Evolutionary conservation across 2,113 vertebrate genomes (phyloP), one percentile per base, ranked within the genome.

Genomic region (Psilopsiagon aurifrons): DNA sequence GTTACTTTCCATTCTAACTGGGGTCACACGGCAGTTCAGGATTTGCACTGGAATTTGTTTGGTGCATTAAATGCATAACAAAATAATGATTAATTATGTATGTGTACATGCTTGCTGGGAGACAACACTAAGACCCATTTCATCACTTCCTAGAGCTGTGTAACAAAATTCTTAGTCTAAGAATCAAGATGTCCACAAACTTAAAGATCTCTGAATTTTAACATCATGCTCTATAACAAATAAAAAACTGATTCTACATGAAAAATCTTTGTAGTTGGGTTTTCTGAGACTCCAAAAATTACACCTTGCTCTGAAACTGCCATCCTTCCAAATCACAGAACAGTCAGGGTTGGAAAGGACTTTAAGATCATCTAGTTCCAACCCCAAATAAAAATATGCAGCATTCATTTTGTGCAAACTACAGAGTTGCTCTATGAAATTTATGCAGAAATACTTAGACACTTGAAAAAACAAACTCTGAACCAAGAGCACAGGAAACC

Each of bases 231-330:
- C 2, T 0, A 41, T 62, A 57, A 81, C 24, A 81, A 88, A 92
- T 44, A 80, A 54, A 62, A 67, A 31, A 31, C 23, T 86, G 39
- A 52, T 27, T 74, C 54, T 52, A 27, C 14, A 28, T 7, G 41
- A 76, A 67, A 88, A 74, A 47, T 27, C 35, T 46, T 31, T 60
- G 62, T 20, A 43, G 11, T 17, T 55, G n/a, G 19, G 10, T 35
- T 80, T 77, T 2, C 4, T 51, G 88, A 70, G 68, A 90, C 71
- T 67, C 27, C 23, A 88, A 41, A 94, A 90, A 75, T 18, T 64
- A 39, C 44, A 86, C 66, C 73, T 92, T 80, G 73, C 51, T 95
- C 83, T 78, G 80, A 90, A 94, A 90, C 43, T 78, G 69, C 69
- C 90, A 75, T 28, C 24, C 22, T 15, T 71, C 57, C 74, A 62